phyloP scores from a whole-genome alignment of 2,113 vertebrate species.

The Phylloscopus whistleri region DNA sequence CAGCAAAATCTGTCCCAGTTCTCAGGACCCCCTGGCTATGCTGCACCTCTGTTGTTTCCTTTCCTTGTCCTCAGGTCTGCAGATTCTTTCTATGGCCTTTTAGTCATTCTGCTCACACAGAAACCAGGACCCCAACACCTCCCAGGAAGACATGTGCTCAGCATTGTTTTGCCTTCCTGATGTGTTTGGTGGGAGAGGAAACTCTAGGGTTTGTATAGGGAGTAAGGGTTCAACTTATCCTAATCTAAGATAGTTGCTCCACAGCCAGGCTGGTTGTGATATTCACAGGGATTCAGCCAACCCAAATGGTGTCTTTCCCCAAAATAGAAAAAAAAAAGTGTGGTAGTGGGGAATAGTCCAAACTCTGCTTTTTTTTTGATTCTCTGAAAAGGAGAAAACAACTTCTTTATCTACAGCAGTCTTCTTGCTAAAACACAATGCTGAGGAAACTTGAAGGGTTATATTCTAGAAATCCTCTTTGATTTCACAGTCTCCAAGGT shows the following conservation, averaged over 20 bases:
- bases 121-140: neutral
- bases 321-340: neutral
- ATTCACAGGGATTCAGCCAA: neutral
- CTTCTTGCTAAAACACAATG: neutral
- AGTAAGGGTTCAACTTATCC: neutral
- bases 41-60: neutral
- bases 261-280: neutral
- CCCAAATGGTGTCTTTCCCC: neutral
- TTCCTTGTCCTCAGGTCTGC: neutral
- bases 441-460: neutral
- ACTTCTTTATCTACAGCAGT: neutral
- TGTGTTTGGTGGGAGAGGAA: neutral
- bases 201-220: fast-evolving
- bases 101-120: neutral
- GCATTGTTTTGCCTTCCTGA: neutral
- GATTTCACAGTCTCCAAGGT: neutral
- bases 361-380: neutral
- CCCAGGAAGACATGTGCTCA: neutral
- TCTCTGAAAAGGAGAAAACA: neutral
- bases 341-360: neutral
- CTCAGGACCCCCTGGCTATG: neutral
- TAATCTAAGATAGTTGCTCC: neutral
- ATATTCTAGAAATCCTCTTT: neutral
- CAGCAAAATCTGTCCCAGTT: neutral
- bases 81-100: neutral